Evolutionary conservation across 1,140 invertebrate genomes (phyloP).

Genomic region (Ridgeia piscesae): DNA sequence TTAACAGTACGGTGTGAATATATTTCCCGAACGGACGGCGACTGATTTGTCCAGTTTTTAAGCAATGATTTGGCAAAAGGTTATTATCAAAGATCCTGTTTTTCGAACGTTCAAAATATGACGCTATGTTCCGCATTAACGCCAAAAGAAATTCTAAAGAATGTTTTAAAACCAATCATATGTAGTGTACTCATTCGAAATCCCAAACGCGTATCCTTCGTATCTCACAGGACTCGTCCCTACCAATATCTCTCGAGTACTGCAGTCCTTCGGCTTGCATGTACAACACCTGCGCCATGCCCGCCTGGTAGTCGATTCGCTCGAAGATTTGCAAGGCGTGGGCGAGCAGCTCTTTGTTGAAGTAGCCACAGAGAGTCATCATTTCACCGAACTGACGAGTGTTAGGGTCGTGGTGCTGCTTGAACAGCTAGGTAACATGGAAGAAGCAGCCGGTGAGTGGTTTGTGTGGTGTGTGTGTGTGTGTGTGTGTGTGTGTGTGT

Average conservation of each 20-base stretch:
- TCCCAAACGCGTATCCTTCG: background rate
- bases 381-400: slow-evolving; percentile 29
- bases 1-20: no score
- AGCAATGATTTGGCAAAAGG: background rate
- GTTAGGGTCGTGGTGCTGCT: slow-evolving; percentile 10
- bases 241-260: slow-evolving; percentile 35
- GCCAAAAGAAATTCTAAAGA: background rate
- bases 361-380: slow-evolving; percentile 34
- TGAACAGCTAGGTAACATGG: background rate
- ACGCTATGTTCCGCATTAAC: background rate
- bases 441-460: background rate
- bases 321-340: slow-evolving; percentile 31
- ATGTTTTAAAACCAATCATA: no score
- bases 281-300: slow-evolving; percentile 33
- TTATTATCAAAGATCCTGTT: background rate
- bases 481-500: no score
- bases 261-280: slow-evolving; percentile 34
- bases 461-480: no score
- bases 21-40: no score
- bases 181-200: no score
- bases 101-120: background rate
- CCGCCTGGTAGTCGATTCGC: slow-evolving; percentile 27
- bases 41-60: background rate
- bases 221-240: background rate
- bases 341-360: slow-evolving; percentile 21